Evolutionary conservation across 2,797 vertebrate genomes (phyloP).

Genomic region (Alectoris magna): DNA sequence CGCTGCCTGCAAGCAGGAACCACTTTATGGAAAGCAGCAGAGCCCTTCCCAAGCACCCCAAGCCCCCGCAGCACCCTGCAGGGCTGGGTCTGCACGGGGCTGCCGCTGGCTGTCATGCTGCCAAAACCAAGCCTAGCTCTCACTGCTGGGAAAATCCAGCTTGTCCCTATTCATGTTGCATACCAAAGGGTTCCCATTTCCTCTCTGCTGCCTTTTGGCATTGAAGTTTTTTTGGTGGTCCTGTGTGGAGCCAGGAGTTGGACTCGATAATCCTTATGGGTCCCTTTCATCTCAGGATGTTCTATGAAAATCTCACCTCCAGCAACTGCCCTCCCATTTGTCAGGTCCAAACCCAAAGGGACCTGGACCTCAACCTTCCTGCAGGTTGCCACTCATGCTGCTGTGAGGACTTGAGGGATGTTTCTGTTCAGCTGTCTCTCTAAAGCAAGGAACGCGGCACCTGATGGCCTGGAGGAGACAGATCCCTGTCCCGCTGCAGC

Average conservation of each 20-base stretch:
- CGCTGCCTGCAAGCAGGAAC: slow-evolving; percentile 48
- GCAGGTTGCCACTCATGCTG: not conserved
- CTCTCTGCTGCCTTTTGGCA: not conserved
- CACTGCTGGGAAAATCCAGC: not conserved
- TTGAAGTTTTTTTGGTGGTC: no score
- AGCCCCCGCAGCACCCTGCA: not conserved
- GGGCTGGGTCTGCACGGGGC: not conserved
- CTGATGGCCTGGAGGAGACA: no score
- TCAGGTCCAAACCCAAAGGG: not conserved
- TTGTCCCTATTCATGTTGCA: not conserved
- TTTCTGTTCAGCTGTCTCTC: not conserved
- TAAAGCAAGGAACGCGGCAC: not conserved
- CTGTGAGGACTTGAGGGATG: not conserved
- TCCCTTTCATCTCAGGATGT: no score
- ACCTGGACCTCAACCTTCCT: not conserved
- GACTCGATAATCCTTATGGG: no score
- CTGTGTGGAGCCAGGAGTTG: no score
- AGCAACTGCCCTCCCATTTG: not conserved
- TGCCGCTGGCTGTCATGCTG: not conserved
- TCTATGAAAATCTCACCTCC: no score
- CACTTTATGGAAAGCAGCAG: slow-evolving; percentile 49
- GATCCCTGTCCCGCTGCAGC: not conserved
- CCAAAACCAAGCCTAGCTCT: not conserved
- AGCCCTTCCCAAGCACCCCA: not conserved
- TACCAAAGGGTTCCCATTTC: not conserved